These are phyloP conservation scores for Apodemia mormo DNA, from an alignment of 2,888 invertebrate genomes.

Conservation along the genomic window DNA sequence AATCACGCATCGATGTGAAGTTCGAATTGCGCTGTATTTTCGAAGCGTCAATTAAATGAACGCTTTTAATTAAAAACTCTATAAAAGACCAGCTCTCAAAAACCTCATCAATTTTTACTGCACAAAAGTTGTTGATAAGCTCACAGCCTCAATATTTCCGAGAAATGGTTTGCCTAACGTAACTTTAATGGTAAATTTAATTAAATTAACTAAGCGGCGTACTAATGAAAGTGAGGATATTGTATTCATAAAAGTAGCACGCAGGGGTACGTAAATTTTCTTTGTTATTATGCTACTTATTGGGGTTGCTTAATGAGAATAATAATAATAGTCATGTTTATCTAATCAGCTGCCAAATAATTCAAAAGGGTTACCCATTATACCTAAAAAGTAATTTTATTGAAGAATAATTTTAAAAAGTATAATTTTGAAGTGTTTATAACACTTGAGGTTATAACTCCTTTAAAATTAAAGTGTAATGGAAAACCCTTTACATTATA, in stretches of 20 bases:
- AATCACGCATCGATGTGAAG: neutral
- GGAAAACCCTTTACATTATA: too few species aligned
- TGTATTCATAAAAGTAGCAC: slow-evolving; percentile 8
- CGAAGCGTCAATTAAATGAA: neutral
- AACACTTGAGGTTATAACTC: too few species aligned
- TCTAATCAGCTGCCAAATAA: too few species aligned
- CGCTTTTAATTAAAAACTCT: slow-evolving; percentile 22
- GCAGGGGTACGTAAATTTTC: slow-evolving; percentile 5
- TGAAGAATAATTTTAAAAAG: too few species aligned
- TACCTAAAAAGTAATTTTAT: too few species aligned
- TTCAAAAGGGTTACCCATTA: too few species aligned
- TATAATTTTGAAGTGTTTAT: too few species aligned
- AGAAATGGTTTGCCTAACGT: slow-evolving; percentile 17
- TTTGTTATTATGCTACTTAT: neutral
- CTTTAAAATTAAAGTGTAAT: too few species aligned
- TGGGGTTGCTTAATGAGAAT: neutral
- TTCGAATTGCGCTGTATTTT: neutral
- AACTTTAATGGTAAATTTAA: slow-evolving; percentile 19
- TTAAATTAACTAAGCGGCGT: slow-evolving; percentile 12
- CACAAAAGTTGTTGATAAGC: slow-evolving; percentile 36
- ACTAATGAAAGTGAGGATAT: neutral
- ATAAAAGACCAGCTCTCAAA: slow-evolving; percentile 26
- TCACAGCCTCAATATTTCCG: slow-evolving; percentile 17
- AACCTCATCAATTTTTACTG: slow-evolving; percentile 39
- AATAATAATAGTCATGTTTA: neutral